These are phyloP conservation scores for Chionomys nivalis DNA, from an alignment of 2,113 vertebrate genomes.

Conservation along the genomic window DNA sequence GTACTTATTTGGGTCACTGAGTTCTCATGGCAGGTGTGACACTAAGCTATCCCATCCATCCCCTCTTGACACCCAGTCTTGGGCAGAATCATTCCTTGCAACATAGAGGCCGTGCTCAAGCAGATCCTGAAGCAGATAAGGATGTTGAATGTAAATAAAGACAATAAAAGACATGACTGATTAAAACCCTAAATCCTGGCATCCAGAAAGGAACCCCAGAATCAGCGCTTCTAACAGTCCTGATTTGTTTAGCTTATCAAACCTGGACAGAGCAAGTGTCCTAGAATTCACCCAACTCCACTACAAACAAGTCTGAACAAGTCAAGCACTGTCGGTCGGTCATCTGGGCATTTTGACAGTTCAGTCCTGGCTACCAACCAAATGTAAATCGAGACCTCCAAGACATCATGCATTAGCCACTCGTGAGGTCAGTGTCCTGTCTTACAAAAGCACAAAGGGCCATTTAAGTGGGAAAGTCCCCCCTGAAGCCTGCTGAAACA, in stretches of 20 bases:
- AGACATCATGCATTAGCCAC: constrained; percentile 70
- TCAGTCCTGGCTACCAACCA: constrained; percentile 57
- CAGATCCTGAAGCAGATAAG: neutral
- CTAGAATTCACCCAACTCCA: neutral
- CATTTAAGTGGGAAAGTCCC: constrained; percentile 74
- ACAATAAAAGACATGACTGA: neutral
- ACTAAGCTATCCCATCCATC: neutral
- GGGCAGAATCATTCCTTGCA: neutral
- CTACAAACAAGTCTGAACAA: constrained; percentile 66
- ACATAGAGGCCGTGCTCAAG: neutral
- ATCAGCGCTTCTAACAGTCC: neutral
- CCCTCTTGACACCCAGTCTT: neutral
- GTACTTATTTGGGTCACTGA: neutral
- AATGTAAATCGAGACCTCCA: constrained; percentile 67
- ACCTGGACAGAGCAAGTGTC: neutral
- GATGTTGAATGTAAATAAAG: constrained; percentile 15
- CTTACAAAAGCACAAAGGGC: constrained; percentile 66
- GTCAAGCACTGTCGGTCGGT: constrained; percentile 19
- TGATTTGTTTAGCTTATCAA: constrained; percentile 42
- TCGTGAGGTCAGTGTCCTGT: constrained; percentile 46
- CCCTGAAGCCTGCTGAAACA: constrained; percentile 59
- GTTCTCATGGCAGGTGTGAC: neutral
- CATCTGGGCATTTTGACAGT: constrained; percentile 23
- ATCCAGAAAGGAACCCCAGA: neutral
- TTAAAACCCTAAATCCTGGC: constrained; percentile 2